Evolutionary conservation across 37 sponge, comb jelly and placozoan species (phyloP), one percentile per base, ranked within the genome.

Genomic region (Agelas oroides): DNA sequence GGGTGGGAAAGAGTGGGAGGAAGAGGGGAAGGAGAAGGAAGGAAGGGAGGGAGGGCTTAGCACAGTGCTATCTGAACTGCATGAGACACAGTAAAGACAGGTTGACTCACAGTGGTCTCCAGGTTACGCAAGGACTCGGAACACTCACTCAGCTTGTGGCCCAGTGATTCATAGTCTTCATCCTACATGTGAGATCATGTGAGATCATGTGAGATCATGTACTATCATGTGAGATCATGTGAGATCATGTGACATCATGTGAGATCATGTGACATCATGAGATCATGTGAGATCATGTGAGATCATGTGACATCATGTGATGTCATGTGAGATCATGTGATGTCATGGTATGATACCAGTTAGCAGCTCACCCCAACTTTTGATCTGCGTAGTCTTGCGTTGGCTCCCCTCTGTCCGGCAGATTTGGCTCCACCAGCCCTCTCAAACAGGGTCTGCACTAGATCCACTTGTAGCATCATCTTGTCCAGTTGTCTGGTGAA

Each of bases 401-500:
- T 11, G 84, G 35, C 27, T 37, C 39, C 15, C 20, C 40, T 32
- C 0, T 60, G 58, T 63, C 63, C 71, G 3, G 66, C 70, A 31
- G 71, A 71, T 58, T 89, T 93, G 56, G 87, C 90, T 1, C 91
- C 94, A 37, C 87, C 84, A 8, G 91, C 94, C 37, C 76, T 64
- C 41, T 89, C 94, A 74, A 94, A 87, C 30, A 94, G 69, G 16
- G 75, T 41, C 76, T 94, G 87, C 32, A 94, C 54, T 17, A 86
- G 59, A 30, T 90, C 87, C 2, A 90, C 58, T 27, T 87, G 61
- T 2, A 57, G 38, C 46, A 86, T 64, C 36, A 90, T 76, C 59
- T 74, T 77, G 58, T 88, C 75, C 63, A 93, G 37, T 61, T 88
- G 70, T 33, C 93, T 88, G 71, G 53, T 1, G 54, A 28, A 64